phyloP scores from a whole-genome alignment of 2,888 invertebrate species.

The Desoria tigrina region DNA sequence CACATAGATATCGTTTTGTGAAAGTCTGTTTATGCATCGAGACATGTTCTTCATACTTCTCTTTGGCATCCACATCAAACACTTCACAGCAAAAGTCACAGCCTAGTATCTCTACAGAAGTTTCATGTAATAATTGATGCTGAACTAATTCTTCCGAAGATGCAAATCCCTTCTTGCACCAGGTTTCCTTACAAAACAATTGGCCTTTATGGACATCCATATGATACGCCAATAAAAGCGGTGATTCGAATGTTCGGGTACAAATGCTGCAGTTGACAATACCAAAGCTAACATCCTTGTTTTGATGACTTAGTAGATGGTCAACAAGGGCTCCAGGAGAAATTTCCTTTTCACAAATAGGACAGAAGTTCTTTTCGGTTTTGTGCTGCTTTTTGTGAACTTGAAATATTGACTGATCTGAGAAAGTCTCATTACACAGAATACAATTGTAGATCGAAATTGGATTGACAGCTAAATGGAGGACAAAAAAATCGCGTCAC shows the following conservation, averaged over 20 bases:
- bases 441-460: constrained; percentile 1
- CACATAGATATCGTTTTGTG: constrained; percentile 1
- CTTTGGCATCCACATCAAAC: background rate
- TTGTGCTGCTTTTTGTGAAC: background rate
- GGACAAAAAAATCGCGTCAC: background rate
- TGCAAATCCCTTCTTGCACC: constrained; percentile 22
- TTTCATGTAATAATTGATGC: constrained; percentile 15
- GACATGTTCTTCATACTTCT: background rate
- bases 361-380: background rate
- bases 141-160: constrained; percentile 4
- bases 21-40: background rate
- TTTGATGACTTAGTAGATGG: constrained; percentile 2
- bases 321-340: background rate
- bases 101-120: background rate
- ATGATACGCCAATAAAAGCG: constrained; percentile 24
- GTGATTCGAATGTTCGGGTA: constrained; percentile 15
- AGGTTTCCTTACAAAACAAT: constrained; percentile 11
- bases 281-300: background rate
- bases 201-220: constrained; percentile 22
- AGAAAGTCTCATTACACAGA: background rate
- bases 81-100: constrained; percentile 4
- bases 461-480: background rate
- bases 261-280: constrained; percentile 19
- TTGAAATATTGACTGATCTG: background rate
- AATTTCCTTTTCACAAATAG: constrained; percentile 1